Evolutionary conservation across 2,797 vertebrate genomes (phyloP).

Genomic region (Helicolenus hilgendorfi): DNA sequence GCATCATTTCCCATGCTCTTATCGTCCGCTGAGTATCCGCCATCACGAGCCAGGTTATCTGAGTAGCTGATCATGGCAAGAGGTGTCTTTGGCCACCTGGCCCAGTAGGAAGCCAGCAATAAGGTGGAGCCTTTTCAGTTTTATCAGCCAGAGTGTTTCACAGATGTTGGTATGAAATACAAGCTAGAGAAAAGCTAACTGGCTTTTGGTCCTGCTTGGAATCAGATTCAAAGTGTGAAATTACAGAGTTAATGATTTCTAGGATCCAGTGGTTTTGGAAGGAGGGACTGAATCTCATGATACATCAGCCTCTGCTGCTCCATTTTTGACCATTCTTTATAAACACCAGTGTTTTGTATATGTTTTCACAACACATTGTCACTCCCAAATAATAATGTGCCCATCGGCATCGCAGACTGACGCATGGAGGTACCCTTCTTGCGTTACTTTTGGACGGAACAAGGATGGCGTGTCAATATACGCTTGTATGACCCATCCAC

Average conservation of each 20-base stretch:
- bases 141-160: not conserved
- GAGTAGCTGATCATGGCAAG: slow-evolving; percentile 1
- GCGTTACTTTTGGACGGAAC: no score
- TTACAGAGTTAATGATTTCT: not conserved
- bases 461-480: no score
- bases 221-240: not conserved
- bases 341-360: not conserved
- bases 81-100: slow-evolving; percentile 13
- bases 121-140: not conserved
- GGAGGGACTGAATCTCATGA: not conserved
- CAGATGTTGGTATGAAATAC: not conserved
- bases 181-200: not conserved
- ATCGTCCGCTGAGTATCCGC: slow-evolving; percentile 11
- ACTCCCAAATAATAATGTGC: no score
- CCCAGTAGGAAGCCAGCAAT: not conserved
- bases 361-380: not conserved
- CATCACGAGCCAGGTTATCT: slow-evolving; percentile 37
- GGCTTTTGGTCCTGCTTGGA: not conserved
- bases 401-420: no score
- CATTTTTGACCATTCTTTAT: not conserved
- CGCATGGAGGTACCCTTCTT: no score
- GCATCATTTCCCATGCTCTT: slow-evolving; percentile 53
- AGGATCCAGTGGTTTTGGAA: not conserved
- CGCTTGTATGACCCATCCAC: no score
- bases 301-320: not conserved